phyloP scores from a whole-genome alignment of 2,797 vertebrate species.

The Pipistrellus pipistrellus region DNA sequence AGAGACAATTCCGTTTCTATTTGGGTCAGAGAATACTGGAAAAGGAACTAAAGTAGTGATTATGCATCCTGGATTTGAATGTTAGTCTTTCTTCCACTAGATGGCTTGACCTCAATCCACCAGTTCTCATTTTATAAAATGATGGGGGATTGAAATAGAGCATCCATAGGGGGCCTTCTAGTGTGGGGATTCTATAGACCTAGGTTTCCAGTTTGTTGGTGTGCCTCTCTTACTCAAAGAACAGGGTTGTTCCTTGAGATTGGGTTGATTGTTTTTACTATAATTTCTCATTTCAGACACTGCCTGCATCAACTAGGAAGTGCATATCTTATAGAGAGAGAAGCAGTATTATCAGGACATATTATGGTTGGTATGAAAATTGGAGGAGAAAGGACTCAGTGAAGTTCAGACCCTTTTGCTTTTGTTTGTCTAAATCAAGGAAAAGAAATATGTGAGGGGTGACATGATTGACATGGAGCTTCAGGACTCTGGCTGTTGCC shows the following conservation, averaged over 20 bases:
- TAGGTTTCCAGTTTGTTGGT: background rate
- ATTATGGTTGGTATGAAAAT: constrained; percentile 15
- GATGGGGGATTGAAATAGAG: background rate
- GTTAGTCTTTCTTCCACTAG: background rate
- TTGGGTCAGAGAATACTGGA: background rate
- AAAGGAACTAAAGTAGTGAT: background rate
- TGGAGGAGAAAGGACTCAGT: background rate
- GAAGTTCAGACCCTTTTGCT: background rate
- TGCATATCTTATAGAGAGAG: background rate
- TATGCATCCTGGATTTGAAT: background rate
- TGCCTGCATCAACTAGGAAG: background rate
- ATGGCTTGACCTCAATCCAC: background rate
- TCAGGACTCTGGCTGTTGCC: constrained; percentile 65
- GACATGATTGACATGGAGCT: constrained; percentile 39
- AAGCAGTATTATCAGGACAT: background rate
- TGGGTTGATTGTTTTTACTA: background rate
- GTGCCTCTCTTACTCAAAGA: background rate
- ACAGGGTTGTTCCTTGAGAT: constrained; percentile 24
- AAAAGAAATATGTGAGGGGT: background rate
- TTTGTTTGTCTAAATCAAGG: constrained; percentile 64
- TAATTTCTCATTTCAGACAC: constrained; percentile 25
- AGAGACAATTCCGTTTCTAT: background rate
- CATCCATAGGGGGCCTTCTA: background rate
- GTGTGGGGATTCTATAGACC: background rate
- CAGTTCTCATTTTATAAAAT: background rate